Percentiles rank a stretch among this genome's conserved stretches.
Evolutionary conservation across 1,140 invertebrate species (phyloP).

Genomic region (Euura lappo): DNA sequence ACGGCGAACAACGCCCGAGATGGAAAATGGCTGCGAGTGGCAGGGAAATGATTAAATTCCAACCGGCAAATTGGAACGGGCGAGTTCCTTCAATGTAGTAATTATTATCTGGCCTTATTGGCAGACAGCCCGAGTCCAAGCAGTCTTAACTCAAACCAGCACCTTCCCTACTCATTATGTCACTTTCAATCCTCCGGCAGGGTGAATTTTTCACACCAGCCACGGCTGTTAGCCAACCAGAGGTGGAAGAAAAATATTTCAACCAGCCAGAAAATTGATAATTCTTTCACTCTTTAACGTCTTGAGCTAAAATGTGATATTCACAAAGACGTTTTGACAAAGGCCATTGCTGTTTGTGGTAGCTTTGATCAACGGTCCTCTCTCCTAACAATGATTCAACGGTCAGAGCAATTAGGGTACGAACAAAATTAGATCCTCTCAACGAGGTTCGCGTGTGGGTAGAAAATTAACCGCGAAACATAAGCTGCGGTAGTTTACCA

Average conservation of each 20-base stretch:
- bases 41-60: constrained; percentile 5
- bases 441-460: background rate
- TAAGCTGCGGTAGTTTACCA: background rate
- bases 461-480: background rate
- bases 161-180: background rate
- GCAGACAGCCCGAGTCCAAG: background rate
- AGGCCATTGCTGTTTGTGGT: too few relatives aligned
- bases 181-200: background rate
- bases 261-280: too few relatives aligned
- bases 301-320: too few relatives aligned
- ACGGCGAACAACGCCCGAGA: background rate
- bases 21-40: constrained; percentile 6
- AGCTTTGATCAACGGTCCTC: too few relatives aligned
- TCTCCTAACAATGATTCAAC: too few relatives aligned
- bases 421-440: background rate
- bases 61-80: background rate
- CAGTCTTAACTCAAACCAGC: background rate
- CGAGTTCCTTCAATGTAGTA: background rate
- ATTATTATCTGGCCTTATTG: constrained; percentile 3
- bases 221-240: too few relatives aligned
- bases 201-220: too few relatives aligned
- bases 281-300: too few relatives aligned
- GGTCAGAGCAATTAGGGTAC: too few relatives aligned
- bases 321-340: too few relatives aligned
- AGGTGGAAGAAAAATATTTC: too few relatives aligned